Evolutionary conservation across 2,888 invertebrate genomes (phyloP).

Genomic region (Drosophila maculinotata): DNA sequence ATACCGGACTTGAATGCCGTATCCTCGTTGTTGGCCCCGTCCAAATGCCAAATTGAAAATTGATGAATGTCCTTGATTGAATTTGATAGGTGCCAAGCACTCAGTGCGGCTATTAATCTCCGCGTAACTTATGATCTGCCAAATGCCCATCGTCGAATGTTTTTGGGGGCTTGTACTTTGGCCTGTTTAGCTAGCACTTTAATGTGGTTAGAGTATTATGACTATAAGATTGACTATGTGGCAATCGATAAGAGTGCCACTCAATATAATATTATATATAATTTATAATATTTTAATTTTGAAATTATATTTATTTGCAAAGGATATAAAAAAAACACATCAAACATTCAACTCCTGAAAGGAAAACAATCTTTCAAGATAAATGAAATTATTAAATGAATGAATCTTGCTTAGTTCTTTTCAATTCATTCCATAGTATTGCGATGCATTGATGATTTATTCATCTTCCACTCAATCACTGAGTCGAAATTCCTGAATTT

Average conservation of each 20-base stretch:
- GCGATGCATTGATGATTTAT: conserved; percentile 3
- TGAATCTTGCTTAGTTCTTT: background rate
- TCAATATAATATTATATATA: background rate
- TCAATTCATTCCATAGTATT: background rate
- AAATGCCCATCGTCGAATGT: conserved; percentile 38
- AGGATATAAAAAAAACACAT: too few species aligned
- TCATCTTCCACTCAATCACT: background rate
- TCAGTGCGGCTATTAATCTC: conserved; percentile 79
- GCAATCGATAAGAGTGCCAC: too few species aligned
- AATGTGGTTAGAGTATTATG: conserved; percentile 2
- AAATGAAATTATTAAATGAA: too few species aligned
- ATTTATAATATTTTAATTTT: too few species aligned
- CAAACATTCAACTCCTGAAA: too few species aligned
- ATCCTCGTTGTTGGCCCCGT: conserved; percentile 18
- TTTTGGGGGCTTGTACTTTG: conserved; percentile 12
- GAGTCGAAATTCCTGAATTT: background rate
- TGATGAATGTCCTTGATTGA: conserved; percentile 81
- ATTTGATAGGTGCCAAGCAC: conserved; percentile 80
- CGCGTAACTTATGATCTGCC: conserved; percentile 74
- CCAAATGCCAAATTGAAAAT: conserved; percentile 80
- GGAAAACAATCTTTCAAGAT: too few species aligned
- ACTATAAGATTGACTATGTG: background rate
- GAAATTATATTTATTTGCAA: too few species aligned
- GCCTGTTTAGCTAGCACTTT: conserved; percentile 14
- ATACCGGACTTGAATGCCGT: conserved; percentile 16